A percentile compares a stretch with the other conserved stretches of the same genome.
Conservation (phyloP, 2,888 invertebrate genomes). For the Drosophila pegasa region DNA sequence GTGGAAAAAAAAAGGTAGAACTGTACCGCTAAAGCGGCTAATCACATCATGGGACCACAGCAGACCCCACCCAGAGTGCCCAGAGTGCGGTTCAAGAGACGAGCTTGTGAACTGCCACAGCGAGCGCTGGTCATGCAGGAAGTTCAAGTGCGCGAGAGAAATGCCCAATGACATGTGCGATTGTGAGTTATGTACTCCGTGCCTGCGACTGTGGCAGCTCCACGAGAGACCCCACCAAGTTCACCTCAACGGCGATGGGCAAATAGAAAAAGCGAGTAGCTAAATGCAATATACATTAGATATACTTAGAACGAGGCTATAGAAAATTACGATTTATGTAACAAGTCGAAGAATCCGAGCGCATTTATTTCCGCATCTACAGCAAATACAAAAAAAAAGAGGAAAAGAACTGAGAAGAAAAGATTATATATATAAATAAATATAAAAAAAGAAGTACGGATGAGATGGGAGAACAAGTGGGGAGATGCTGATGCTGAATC, state of each 20-base stretch:
- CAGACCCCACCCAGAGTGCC: slow-evolving; percentile 29
- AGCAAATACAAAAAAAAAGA: slow-evolving; percentile 31
- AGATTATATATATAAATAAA: slow-evolving; percentile 17
- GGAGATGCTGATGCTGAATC: slow-evolving; percentile 16
- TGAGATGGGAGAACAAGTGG: slow-evolving; percentile 14
- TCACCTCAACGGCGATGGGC: slow-evolving; percentile 1
- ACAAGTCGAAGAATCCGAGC: slow-evolving; percentile 77
- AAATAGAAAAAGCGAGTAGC: slow-evolving; percentile 62
- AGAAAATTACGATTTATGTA: slow-evolving; percentile 80
- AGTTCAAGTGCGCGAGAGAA: slow-evolving; percentile 70
- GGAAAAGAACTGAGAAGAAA: not conserved
- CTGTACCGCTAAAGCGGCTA: slow-evolving; percentile 75
- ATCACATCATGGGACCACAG: slow-evolving; percentile 63
- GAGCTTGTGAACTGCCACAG: slow-evolving; percentile 45
- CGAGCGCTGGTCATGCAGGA: slow-evolving; percentile 70
- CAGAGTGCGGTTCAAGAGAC: slow-evolving; percentile 41
- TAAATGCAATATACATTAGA: slow-evolving; percentile 78
- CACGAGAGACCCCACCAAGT: slow-evolving; percentile 7
- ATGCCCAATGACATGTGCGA: slow-evolving; percentile 59
- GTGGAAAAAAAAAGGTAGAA: slow-evolving; percentile 26
- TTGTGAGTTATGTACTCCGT: slow-evolving; percentile 37
- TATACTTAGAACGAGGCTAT: slow-evolving; percentile 73
- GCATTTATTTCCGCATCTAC: slow-evolving; percentile 76
- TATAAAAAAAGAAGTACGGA: slow-evolving; percentile 10
- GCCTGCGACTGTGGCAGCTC: not conserved